A percentile compares a stretch with the other conserved stretches of the same genome.
Evolutionary conservation across 2,113 vertebrate species (phyloP).

Genomic region (Laticauda laticaudata): DNA sequence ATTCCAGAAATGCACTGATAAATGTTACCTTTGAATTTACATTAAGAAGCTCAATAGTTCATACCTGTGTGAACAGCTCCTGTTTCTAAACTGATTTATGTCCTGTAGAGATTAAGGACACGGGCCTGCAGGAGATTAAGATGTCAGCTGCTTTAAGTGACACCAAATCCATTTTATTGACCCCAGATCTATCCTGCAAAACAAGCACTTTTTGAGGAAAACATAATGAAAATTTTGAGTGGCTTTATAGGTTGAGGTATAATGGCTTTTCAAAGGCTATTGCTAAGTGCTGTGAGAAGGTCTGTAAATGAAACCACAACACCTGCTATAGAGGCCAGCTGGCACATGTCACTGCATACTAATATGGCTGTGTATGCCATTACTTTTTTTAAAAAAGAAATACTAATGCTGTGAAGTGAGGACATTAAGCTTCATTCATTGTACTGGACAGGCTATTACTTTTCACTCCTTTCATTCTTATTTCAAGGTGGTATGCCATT

Average conservation of each 20-base stretch:
- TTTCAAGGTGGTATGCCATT: constrained; percentile 36
- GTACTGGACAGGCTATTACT: constrained; percentile 59
- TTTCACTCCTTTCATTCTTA: constrained; percentile 33
- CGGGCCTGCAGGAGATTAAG: constrained; percentile 69
- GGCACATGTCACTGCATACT: constrained; percentile 29
- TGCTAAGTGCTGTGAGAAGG: constrained; percentile 30
- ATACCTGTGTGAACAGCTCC: constrained; percentile 72
- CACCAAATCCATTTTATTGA: constrained; percentile 77
- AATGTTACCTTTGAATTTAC: constrained; percentile 76
- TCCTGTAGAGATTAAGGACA: constrained; percentile 77
- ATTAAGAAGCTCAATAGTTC: constrained; percentile 72
- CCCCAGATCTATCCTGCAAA: constrained; percentile 67
- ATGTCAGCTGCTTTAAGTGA: constrained; percentile 72
- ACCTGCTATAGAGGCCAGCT: constrained; percentile 29
- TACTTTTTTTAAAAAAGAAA: constrained; percentile 34
- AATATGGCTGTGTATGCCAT: constrained; percentile 38
- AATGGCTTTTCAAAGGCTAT: constrained; percentile 54
- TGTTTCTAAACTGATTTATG: constrained; percentile 67
- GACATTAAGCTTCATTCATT: constrained; percentile 58
- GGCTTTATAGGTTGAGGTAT: constrained; percentile 54
- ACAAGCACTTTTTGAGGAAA: constrained; percentile 73
- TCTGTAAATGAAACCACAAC: constrained; percentile 52
- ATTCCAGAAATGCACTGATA: constrained; percentile 76
- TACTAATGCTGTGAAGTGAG: constrained; percentile 12
- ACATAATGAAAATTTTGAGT: constrained; percentile 70